Evolutionary conservation across 2,113 vertebrate genomes (phyloP).

Genomic region (Struthidea cinerea): DNA sequence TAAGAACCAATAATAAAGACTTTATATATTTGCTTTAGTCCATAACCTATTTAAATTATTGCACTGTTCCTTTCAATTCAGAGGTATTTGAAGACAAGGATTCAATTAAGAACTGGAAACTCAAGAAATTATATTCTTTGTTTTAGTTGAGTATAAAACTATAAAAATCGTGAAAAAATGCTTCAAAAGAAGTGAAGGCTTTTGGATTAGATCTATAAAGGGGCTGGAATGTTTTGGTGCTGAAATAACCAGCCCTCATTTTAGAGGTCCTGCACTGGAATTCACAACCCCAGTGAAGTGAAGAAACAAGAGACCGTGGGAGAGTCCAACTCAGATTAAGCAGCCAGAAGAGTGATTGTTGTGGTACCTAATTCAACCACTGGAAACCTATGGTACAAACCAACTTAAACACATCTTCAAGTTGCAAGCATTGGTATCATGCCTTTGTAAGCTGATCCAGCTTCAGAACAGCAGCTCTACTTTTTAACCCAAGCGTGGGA

Average conservation of each 20-base stretch:
- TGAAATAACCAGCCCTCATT: neutral
- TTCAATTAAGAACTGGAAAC: neutral
- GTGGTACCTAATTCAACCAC: neutral
- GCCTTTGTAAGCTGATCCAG: neutral
- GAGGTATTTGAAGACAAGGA: neutral
- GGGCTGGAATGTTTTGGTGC: neutral
- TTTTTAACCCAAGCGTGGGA: neutral
- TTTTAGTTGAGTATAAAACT: neutral
- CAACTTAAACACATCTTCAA: neutral
- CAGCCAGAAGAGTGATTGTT: neutral
- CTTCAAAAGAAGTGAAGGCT: neutral
- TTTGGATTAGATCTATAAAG: neutral
- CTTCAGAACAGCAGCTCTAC: neutral
- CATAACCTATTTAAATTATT: neutral
- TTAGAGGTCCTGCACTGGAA: neutral
- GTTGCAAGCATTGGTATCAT: neutral
- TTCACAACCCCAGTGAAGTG: neutral
- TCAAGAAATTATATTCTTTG: neutral
- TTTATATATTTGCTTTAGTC: neutral
- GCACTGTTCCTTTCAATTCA: neutral
- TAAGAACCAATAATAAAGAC: neutral
- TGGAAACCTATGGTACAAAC: neutral
- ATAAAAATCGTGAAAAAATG: neutral
- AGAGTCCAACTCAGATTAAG: neutral
- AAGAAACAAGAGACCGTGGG: neutral